phyloP scores from a whole-genome alignment of 2,888 invertebrate species.

The Leptothorax acervorum region DNA sequence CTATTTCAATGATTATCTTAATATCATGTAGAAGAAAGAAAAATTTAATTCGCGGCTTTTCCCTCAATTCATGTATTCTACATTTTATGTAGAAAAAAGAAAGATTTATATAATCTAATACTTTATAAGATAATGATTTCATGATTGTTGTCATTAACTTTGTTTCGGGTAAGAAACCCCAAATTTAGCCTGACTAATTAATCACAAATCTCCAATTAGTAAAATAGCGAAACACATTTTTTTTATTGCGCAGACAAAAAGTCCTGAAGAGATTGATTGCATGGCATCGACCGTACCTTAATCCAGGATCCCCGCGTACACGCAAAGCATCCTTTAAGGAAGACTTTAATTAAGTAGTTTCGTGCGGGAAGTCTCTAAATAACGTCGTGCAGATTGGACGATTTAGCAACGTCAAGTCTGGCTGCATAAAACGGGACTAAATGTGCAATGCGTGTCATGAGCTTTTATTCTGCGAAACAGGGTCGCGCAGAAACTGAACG shows the following conservation, averaged over 20 bases:
- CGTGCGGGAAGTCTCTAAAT: conserved; percentile 64
- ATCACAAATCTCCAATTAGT: background rate
- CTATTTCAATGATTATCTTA: background rate
- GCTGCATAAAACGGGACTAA: conserved; percentile 56
- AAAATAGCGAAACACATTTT: background rate
- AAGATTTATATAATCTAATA: background rate
- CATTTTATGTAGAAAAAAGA: background rate
- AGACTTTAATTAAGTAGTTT: conserved; percentile 63
- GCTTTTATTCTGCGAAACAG: conserved; percentile 41
- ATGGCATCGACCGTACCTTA: conserved; percentile 18
- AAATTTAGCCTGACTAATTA: background rate
- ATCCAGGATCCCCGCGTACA: conserved; percentile 36
- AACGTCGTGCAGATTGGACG: conserved; percentile 67
- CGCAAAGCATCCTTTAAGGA: conserved; percentile 54
- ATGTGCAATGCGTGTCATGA: conserved; percentile 52
- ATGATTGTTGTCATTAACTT: background rate
- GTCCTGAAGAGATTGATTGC: conserved; percentile 18
- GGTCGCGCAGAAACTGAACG: conserved; percentile 50
- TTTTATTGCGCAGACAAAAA: background rate
- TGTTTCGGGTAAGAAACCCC: background rate
- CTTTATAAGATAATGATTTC: background rate
- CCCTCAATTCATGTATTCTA: background rate
- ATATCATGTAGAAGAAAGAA: background rate
- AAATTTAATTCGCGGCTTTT: background rate
- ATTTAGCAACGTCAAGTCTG: conserved; percentile 55